phyloP scores from a whole-genome alignment of 2,113 vertebrate genomes.

The Mustelus asterias region DNA sequence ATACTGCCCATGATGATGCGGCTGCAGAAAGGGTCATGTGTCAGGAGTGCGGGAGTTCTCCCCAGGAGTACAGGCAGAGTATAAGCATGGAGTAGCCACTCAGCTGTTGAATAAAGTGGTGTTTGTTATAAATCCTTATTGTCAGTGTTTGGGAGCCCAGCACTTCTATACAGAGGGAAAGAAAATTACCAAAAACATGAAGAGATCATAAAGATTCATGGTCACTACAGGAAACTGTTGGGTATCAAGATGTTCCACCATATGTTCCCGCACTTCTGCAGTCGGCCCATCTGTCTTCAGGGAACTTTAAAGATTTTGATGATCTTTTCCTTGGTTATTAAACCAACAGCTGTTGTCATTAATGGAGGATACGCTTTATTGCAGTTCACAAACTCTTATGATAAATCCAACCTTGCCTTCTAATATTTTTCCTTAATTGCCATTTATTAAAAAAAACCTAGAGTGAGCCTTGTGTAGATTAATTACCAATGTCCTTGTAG shows the following conservation, averaged over 20 bases:
- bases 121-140: too few species aligned
- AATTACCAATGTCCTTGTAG: not conserved
- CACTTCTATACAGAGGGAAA: too few species aligned
- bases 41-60: not conserved
- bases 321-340: conserved; percentile 70
- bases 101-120: too few species aligned
- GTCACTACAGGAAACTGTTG: not conserved
- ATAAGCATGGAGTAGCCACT: too few species aligned
- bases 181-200: not conserved
- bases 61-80: too few species aligned
- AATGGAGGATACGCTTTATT: conserved; percentile 63
- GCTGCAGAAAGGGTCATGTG: too few species aligned
- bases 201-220: conserved; percentile 28
- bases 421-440: conserved; percentile 34
- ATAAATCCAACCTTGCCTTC: conserved; percentile 49
- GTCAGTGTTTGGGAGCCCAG: too few species aligned
- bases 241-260: conserved; percentile 22
- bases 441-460: not conserved
- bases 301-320: conserved; percentile 59
- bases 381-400: conserved; percentile 45
- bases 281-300: conserved; percentile 41
- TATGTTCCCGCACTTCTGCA: conserved; percentile 14
- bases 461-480: not conserved
- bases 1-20: too few species aligned
- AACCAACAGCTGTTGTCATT: conserved; percentile 69